phyloP scores from a whole-genome alignment of 1,140 invertebrate species.

The Ylistrum balloti region DNA sequence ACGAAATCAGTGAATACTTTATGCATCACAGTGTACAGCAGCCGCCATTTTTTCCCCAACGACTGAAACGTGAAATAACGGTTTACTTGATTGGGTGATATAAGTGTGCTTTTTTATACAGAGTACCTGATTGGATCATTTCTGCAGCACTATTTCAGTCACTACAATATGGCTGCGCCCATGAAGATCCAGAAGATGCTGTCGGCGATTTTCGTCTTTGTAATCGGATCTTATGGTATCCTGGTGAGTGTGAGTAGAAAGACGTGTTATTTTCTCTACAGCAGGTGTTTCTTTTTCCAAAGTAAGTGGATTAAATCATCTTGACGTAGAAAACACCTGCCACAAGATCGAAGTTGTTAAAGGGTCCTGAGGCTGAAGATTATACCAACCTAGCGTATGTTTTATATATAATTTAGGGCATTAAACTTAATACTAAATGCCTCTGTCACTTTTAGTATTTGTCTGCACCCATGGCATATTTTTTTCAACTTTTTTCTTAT shows the following conservation, averaged over 20 bases:
- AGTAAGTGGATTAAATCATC: background rate
- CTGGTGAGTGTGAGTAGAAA: conserved; percentile 45
- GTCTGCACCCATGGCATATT: too few relatives aligned
- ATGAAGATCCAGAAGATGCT: conserved; percentile 55
- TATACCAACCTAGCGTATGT: too few relatives aligned
- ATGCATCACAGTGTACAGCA: background rate
- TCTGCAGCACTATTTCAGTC: too few relatives aligned
- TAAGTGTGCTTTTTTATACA: background rate
- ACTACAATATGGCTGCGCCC: conserved; percentile 72
- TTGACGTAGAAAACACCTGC: background rate
- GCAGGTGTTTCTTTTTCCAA: background rate
- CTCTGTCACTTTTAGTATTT: too few relatives aligned
- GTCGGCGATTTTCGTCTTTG: conserved; percentile 3
- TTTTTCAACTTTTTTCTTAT: too few relatives aligned
- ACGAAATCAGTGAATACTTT: conserved; percentile 35
- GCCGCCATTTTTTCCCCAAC: conserved; percentile 57
- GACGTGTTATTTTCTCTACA: background rate
- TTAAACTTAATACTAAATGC: too few relatives aligned
- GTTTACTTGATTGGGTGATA: conserved; percentile 55
- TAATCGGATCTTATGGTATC: conserved; percentile 51
- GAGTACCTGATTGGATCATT: background rate
- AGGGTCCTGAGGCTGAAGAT: background rate
- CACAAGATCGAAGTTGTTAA: background rate
- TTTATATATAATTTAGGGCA: too few relatives aligned
- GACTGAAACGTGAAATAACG: conserved; percentile 28